Percentiles rank a stretch among this genome's conserved stretches.
phyloP scores from a whole-genome alignment of 2,113 vertebrate genomes.

The rabbit (Oryctolagus cuniculus) region mOryCun1.1 NC_091453.1:44963001-44963500 shows the following conservation, averaged over 20 bases:
- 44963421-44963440: slow-evolving; percentile 51
- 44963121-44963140: slow-evolving; percentile 30
- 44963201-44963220: background rate
- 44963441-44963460: background rate
- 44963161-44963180: slow-evolving; percentile 16
- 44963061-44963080: no score
- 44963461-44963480: background rate
- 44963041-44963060: no score
- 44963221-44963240: background rate
- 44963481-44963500: slow-evolving; percentile 6
- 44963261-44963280: slow-evolving; percentile 8
- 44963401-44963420: background rate
- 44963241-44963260: slow-evolving; percentile 56
- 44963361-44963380: slow-evolving; percentile 29
- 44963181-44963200: background rate
- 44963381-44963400: background rate
- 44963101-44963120: background rate
- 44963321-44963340: slow-evolving; percentile 45
- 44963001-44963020: no score
- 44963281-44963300: background rate
- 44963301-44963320: background rate
- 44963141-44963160: background rate
- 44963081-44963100: no score
- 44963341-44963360: slow-evolving; percentile 12
- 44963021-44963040: no score